Percentiles rank a stretch among this genome's conserved stretches.
Evolutionary conservation across 2,797 vertebrate genomes (phyloP).

Genomic region (Typhlichthys eigenmanni): DNA sequence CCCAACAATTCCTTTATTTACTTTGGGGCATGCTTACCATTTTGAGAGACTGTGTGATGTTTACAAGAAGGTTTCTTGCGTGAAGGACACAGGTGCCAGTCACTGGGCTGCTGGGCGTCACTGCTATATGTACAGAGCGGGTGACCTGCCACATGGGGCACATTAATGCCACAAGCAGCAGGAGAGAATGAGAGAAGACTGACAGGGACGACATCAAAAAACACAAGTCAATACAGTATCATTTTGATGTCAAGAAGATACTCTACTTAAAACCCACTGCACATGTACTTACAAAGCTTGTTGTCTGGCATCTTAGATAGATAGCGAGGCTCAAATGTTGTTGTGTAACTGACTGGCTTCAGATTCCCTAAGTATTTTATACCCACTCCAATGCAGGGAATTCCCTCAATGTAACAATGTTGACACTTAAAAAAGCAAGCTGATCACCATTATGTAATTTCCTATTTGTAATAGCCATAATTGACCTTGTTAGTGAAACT

Average conservation of each 20-base stretch:
- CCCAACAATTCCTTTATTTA: neutral
- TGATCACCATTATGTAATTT: constrained; percentile 42
- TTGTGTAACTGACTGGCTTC: constrained; percentile 30
- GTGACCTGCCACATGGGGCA: constrained; percentile 41
- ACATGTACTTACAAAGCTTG: constrained; percentile 66
- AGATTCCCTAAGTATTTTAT: constrained; percentile 53
- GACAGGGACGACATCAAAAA: neutral
- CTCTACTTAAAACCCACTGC: neutral
- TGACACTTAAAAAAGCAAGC: constrained; percentile 38
- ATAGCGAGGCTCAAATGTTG: constrained; percentile 18
- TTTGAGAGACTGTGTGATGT: constrained; percentile 47
- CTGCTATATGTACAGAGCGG: constrained; percentile 37
- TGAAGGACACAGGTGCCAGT: constrained; percentile 44
- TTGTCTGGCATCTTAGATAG: constrained; percentile 52
- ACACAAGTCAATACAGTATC: neutral
- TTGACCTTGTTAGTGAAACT: constrained; percentile 41
- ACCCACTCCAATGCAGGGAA: constrained; percentile 39
- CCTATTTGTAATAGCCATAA: constrained; percentile 9
- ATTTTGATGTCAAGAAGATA: neutral
- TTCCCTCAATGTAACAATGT: constrained; percentile 33
- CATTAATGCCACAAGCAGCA: constrained; percentile 49
- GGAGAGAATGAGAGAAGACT: constrained; percentile 40
- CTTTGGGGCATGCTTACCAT: constrained; percentile 34
- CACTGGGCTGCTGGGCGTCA: neutral
- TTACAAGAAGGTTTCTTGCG: constrained; percentile 53